Percentiles rank a stretch among this genome's conserved stretches.
These are phyloP conservation scores for Iselma pallidipennis DNA, from an alignment of 2,888 invertebrate species.

Conservation along the genomic window DNA sequence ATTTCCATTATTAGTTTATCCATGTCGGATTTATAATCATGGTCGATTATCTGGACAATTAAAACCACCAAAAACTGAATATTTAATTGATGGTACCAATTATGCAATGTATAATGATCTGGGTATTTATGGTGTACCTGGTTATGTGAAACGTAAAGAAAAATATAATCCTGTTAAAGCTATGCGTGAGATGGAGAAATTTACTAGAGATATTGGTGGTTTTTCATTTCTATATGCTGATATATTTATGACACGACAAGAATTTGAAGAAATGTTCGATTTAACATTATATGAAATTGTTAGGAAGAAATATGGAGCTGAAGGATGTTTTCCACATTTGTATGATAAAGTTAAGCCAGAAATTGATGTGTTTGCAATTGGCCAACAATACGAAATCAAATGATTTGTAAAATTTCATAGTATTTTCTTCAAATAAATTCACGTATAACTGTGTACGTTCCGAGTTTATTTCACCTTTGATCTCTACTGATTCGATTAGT, in stretches of 20 bases:
- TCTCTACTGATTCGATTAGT: not conserved
- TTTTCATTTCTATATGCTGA: constrained; percentile 73
- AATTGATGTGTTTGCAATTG: constrained; percentile 66
- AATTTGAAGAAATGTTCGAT: constrained; percentile 73
- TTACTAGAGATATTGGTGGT: constrained; percentile 69
- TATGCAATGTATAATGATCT: constrained; percentile 74
- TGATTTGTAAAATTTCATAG: constrained; percentile 25
- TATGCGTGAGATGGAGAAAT: constrained; percentile 72
- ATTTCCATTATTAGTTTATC: constrained; percentile 71
- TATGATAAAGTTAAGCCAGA: constrained; percentile 71
- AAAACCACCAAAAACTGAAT: constrained; percentile 60
- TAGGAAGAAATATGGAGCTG: constrained; percentile 63
- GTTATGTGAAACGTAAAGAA: constrained; percentile 61
- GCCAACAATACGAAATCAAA: constrained; percentile 44
- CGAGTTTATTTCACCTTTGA: no score
- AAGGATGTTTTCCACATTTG: constrained; percentile 66
- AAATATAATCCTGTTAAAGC: constrained; percentile 67
- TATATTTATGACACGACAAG: constrained; percentile 67
- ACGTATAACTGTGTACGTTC: no score
- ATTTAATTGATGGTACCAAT: constrained; percentile 66
- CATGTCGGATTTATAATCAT: constrained; percentile 68
- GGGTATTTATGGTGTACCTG: constrained; percentile 72
- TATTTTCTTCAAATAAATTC: no score
- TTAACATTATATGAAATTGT: constrained; percentile 65
- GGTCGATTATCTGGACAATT: constrained; percentile 64